Evolutionary conservation across 2,113 vertebrate species (phyloP), one percentile per base, ranked within the genome.

Genomic region (Chaetorhynchus papuensis): DNA sequence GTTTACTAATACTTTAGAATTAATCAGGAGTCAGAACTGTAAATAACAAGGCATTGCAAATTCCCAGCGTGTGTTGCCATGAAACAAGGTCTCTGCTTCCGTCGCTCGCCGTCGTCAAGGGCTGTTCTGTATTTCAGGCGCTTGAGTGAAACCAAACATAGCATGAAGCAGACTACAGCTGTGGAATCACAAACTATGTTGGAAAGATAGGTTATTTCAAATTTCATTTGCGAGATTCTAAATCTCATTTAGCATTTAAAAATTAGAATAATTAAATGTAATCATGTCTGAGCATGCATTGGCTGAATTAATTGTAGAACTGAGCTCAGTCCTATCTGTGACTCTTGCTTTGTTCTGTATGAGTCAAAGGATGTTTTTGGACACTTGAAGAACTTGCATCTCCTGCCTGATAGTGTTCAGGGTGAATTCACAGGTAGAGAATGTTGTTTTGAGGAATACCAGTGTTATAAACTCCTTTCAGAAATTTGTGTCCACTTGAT

Each of bases 71-170:
- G 37, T 45, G n/a, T 85, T 95, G 52, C 44, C 44, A 24, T 59
- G 35, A 64, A 74, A 49, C 22, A 26, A 60, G 21, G 26, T 44
- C 64, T 79, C 35, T 59, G 27, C 56, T 83, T 54, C 14, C 0
- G 0, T 24, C 8, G 5, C 41, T 71, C 52, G n/a, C 22, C 0
- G 1, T 79, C 7, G 26, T 41, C 42, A 10, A 35, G 66, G 70
- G n/a, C 56, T 33, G 44, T 50, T 87, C 26, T 35, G 42, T 39
- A 41, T 70, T 80, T 69, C 37, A 28, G 68, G 31, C 26, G 8
- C 23, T 31, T 53, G 17, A 81, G 41, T 45, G 35, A 70, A 84
- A 56, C 9, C 24, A 86, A 35, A 30, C 8, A 1, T 6, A 27
- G 41, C 6, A 9, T 21, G 22, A 77, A 83, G 30, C 23, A 65